Conservation (phyloP, 1,140 invertebrate species). For the Brachionus plicatilis region DNA sequence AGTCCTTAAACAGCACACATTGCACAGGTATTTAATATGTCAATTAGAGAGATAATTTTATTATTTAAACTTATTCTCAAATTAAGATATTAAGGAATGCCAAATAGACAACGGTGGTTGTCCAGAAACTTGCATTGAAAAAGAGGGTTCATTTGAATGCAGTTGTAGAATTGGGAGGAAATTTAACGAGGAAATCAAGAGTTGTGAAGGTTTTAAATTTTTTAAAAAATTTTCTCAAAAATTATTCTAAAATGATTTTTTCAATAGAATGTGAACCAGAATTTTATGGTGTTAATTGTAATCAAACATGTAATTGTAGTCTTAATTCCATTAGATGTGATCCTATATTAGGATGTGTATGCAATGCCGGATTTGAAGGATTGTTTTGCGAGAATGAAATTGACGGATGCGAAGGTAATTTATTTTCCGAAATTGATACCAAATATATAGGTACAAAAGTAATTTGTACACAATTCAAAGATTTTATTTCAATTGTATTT, state of each 20-base stretch:
- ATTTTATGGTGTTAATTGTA: not conserved
- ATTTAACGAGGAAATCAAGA: not conserved
- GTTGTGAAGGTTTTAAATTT: not conserved
- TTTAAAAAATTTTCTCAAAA: not conserved
- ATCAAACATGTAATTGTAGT: not conserved
- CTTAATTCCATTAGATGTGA: not conserved
- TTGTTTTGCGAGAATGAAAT: not conserved
- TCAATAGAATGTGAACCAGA: not conserved
- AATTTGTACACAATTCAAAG: too few relatives aligned
- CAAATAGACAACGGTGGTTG: not conserved
- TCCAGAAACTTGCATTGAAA: not conserved
- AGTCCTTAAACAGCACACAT: not conserved
- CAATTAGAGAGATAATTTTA: not conserved
- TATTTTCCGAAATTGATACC: too few relatives aligned
- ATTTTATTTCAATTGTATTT: too few relatives aligned
- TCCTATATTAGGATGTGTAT: not conserved
- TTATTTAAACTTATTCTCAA: not conserved
- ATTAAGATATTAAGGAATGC: not conserved
- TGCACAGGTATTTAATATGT: not conserved
- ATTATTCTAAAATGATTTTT: not conserved
- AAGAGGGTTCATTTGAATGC: slow-evolving; percentile 17
- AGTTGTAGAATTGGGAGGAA: not conserved
- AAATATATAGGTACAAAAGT: too few relatives aligned
- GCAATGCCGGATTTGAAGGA: not conserved
- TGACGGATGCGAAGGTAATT: not conserved